Evolutionary conservation across 2,113 vertebrate genomes (phyloP), one percentile per base, ranked within the genome.

Genomic region (cat (Felis catus)): DNA sequence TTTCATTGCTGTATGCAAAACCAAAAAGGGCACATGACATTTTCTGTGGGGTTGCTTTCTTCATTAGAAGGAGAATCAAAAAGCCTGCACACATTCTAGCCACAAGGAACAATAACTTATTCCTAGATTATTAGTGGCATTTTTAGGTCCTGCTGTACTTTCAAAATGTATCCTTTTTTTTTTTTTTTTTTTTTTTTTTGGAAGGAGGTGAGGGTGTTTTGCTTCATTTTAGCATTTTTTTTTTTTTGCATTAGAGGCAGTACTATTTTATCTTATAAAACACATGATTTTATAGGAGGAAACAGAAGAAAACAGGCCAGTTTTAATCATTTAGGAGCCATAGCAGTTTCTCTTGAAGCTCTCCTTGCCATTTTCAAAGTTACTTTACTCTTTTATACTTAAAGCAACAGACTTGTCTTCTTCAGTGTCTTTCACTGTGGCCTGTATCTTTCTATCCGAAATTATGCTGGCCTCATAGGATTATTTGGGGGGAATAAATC

Each of bases 381-480:
- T 51, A 1, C 45, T 80, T 68, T 36, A 31, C 2, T 68, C 8
- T 65, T 94, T 65, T 36, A 18, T 76, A 25, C 4, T 48, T 66
- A 51, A 39, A 88, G 18, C 18, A 65, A 25, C 33, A 83, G 48
- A 91, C 1, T 79, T 41, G 36, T 71, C n/a, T 25, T 92, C 9
- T 78, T 23, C 11, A 5, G 0, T 21, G 18, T 39, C 51, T 31
- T 89, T 53, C 51, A 89, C 1, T 16, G 10, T 51, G 45, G 10
- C 33, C 55, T 36, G 31, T 11, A 33, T 55, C 51, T 27, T 55
- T 71, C 5, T 79, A 18, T 83, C 12, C 36, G 31, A 81, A 85
- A 87, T 25, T 58, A 23, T 2, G 1, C 1, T 71, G 18, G 5
- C 5, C 14, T 61, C 19, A 12, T 10, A n/a, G 14, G 7, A 0